These are phyloP conservation scores for Centropristis striata DNA, from an alignment of 2,113 vertebrate genomes.

Conservation along the genomic window DNA sequence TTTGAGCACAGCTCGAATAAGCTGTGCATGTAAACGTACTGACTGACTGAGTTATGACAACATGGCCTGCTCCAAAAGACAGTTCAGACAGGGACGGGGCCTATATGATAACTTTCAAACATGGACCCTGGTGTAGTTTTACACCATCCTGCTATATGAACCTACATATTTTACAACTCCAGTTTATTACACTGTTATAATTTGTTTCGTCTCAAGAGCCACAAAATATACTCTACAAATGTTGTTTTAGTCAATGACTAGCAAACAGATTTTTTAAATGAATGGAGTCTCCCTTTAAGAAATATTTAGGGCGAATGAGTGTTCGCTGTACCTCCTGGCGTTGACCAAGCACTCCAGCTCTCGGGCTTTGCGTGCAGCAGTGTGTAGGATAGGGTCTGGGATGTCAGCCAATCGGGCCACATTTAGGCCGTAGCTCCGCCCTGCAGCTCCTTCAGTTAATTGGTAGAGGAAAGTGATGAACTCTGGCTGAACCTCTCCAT, in stretches of 20 bases:
- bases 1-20: too few species aligned
- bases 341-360: constrained; percentile 90
- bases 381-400: constrained; percentile 90
- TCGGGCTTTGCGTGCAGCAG: constrained; percentile 91
- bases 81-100: too few species aligned
- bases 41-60: too few species aligned
- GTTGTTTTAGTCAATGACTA: not conserved
- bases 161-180: too few species aligned
- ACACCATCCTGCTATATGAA: too few species aligned
- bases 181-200: too few species aligned
- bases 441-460: constrained; percentile 93
- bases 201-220: not conserved
- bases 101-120: too few species aligned
- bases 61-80: too few species aligned
- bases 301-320: not conserved
- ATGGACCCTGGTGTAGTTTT: too few species aligned
- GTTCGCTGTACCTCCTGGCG: constrained; percentile 87
- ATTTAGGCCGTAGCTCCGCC: constrained; percentile 95
- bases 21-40: too few species aligned
- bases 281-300: not conserved
- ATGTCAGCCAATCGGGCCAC: constrained; percentile 95
- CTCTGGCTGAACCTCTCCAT: constrained; percentile 87
- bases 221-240: not conserved
- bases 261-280: not conserved
- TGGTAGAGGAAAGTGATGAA: constrained; percentile 98